These are phyloP conservation scores for Rhynchophorus ferrugineus DNA, from an alignment of 1,140 invertebrate species.

Conservation along the genomic window DNA sequence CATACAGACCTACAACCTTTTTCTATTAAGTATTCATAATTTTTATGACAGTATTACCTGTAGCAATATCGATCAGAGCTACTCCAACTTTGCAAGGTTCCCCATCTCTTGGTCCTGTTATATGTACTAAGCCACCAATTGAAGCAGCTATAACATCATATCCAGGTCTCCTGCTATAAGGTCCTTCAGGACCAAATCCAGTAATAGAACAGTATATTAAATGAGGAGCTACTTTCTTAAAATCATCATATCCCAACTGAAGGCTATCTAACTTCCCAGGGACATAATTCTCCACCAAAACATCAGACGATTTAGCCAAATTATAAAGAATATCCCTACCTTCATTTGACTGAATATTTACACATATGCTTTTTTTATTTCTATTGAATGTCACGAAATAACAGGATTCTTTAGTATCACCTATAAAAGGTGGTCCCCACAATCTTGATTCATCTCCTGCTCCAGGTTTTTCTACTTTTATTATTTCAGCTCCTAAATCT, in stretches of 20 bases:
- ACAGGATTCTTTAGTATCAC: constrained; percentile 61
- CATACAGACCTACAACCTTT: constrained; percentile 64
- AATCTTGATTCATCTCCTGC: constrained; percentile 83
- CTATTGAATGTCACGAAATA: constrained; percentile 88
- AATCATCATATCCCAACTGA: constrained; percentile 69
- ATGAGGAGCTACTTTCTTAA: constrained; percentile 64
- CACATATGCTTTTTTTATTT: constrained; percentile 91
- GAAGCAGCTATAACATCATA: constrained; percentile 95
- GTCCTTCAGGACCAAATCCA: constrained; percentile 82
- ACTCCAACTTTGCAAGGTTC: constrained; percentile 89
- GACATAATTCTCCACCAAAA: constrained; percentile 91
- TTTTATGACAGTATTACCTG: constrained; percentile 37
- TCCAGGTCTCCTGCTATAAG: constrained; percentile 77
- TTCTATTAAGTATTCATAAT: background rate
- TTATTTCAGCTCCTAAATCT: constrained; percentile 89
- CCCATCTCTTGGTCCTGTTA: constrained; percentile 78
- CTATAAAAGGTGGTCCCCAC: constrained; percentile 89
- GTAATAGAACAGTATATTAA: constrained; percentile 93
- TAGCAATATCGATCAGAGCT: constrained; percentile 87
- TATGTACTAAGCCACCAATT: constrained; percentile 80
- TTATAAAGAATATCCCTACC: constrained; percentile 70
- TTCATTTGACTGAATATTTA: constrained; percentile 69
- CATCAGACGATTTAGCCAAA: constrained; percentile 69
- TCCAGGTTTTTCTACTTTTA: constrained; percentile 78
- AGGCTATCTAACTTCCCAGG: constrained; percentile 79